These are phyloP conservation scores for Stenotaenia linearis DNA, from an alignment of 2,888 invertebrate genomes.

Conservation along the genomic window DNA sequence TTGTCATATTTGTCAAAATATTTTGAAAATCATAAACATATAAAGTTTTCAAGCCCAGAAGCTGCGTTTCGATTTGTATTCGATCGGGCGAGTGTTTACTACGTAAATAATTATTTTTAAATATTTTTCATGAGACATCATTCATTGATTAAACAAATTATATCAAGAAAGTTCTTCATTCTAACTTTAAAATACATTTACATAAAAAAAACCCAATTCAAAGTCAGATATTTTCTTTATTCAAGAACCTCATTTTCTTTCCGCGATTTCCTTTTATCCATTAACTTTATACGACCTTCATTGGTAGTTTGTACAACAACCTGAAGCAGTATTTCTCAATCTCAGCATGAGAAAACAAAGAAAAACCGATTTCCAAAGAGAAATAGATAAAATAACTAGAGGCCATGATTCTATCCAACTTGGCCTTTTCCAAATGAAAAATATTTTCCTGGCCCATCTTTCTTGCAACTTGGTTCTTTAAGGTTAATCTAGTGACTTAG, in stretches of 20 bases:
- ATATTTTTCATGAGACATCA: too few relatives aligned
- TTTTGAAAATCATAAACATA: too few relatives aligned
- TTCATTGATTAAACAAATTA: too few relatives aligned
- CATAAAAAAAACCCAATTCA: too few relatives aligned
- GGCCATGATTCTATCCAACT: not conserved
- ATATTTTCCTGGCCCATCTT: not conserved
- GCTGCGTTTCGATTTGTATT: too few relatives aligned
- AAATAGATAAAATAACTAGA: not conserved
- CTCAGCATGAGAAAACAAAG: not conserved
- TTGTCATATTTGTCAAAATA: too few relatives aligned
- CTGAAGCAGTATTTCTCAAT: not conserved
- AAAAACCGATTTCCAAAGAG: not conserved
- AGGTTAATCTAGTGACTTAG: not conserved
- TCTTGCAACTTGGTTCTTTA: not conserved
- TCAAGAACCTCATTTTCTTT: not conserved
- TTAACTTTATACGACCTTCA: not conserved
- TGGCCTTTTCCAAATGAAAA: not conserved
- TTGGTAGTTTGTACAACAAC: not conserved
- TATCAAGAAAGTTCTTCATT: too few relatives aligned
- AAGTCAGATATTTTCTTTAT: not conserved
- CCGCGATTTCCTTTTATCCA: not conserved
- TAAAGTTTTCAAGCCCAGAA: too few relatives aligned
- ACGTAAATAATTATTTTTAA: too few relatives aligned
- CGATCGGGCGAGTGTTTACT: too few relatives aligned
- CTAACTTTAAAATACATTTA: too few relatives aligned